Evolutionary conservation across 1,140 invertebrate genomes (phyloP), one percentile per base, ranked within the genome.

Genomic region (Bombus breviceps): DNA sequence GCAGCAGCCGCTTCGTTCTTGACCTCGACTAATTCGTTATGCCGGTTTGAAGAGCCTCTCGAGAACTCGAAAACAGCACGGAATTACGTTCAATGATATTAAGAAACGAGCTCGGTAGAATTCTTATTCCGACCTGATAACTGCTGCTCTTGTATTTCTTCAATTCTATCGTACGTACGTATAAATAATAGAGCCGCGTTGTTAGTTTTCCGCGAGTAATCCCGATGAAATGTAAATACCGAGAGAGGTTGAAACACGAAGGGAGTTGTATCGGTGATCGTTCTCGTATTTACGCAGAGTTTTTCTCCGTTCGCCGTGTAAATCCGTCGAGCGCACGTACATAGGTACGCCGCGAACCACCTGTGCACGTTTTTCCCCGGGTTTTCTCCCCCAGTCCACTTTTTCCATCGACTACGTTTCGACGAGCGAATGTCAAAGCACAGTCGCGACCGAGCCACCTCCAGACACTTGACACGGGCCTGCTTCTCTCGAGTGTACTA

Each of bases 381-480:
- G 18, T 53, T 53, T 66, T 32, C 66, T 68, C 18, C 73, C 39
- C 34, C 43, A 18, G 47, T 57, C 39, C 62, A 47, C 41, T 73
- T 41, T 72, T 66, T 74, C 32, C 72, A 77, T 85, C 81, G 71
- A 32, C 66, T 37, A 73, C 66, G 72, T 79, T 53, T 86, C 84
- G 37, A 77, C 57, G 57, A 77, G 75, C 34, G 15, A 78, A 10
- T 34, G 62, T 82, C 77, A 88, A 78, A 66, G 77, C 39, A 22
- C 59, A 71, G 66, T 41, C 73, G 82, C 75, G 53, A 22, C 18
- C 37, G 62, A 77, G 69, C 62, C 79, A 71, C 66, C 85, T 81
- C 64, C 72, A 78, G 74, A 69, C 85, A 77, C 89, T 90, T 91
- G 89, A 91, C 90, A 89, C 87, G 69, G 37, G 74, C 37, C 77